Evolutionary conservation across 2,888 invertebrate species (phyloP), one percentile per base, ranked within the genome.

Genomic region (Drosophila mimetica): DNA sequence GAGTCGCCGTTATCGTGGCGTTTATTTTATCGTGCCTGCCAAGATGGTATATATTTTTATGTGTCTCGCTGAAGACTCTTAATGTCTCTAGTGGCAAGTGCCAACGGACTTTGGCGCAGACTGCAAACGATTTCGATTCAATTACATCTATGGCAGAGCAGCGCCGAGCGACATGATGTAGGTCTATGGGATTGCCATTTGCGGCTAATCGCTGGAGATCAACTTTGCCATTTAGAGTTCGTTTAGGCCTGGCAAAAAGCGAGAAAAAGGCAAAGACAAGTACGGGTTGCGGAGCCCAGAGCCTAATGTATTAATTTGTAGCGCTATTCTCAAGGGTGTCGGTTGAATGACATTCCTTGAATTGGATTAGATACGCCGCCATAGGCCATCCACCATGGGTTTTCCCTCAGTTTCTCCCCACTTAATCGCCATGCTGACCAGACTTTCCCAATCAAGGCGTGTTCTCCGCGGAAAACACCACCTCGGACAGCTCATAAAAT

Each of bases 1-100:
- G 76, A 72, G 47, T 71, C 77, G 84, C 84, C 88, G 86, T 82
- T 88, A 88, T 88, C 86, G 80, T 50, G 36, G 55, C 55, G 74
- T 74, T 88, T 86, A 82, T 74, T 74, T 82, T 82, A 82, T 79
- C 52, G 32, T 41, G 51, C 18, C 46, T 41, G 44, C 28, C 9
- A 30, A 11, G 30, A 9, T 30, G 30, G 30, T 30, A 11, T 30
- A 30, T 30, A 30, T 44, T 11, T 22, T 16, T 18, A n/a, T 50
- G 34, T 51, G 28, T 39, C 37, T 61, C 64, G 32, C 32, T 64
- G 60, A 39, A 51, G 39, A 47, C 32, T 41, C 44, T 30, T 25
- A 46, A 20, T 59, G 48, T 4, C 28, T 46, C 22, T 37, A 9
- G 37, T 16, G 37, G 52, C 39, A 25, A 64, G 64, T 65, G 73